These are phyloP conservation scores for Apogon talboti DNA, from an alignment of 2,797 vertebrate genomes.

Conservation along the genomic window DNA sequence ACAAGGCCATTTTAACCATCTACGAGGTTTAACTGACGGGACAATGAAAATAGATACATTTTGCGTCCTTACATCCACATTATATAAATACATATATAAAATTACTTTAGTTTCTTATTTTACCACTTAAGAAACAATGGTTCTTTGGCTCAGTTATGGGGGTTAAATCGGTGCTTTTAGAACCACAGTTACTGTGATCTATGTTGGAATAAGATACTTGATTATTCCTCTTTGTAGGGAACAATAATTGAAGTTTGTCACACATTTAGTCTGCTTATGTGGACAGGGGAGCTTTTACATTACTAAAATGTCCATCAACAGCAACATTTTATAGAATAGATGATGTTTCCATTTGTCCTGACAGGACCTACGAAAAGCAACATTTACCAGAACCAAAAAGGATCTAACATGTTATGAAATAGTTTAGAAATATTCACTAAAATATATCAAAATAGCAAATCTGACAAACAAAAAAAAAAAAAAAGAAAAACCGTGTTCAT, in stretches of 20 bases:
- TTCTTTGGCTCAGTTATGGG: conserved; percentile 57
- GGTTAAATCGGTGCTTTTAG: conserved; percentile 39
- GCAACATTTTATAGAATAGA: conserved; percentile 1
- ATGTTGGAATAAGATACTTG: background rate
- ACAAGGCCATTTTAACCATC: conserved; percentile 11
- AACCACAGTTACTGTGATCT: conserved; percentile 24
- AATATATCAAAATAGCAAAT: conserved; percentile 1
- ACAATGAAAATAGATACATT: conserved; percentile 17
- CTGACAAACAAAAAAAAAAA: background rate
- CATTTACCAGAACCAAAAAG: background rate
- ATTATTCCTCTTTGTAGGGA: conserved; percentile 19
- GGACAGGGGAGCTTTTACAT: conserved; percentile 18
- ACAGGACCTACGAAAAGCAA: conserved; percentile 1
- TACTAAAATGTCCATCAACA: conserved; percentile 7
- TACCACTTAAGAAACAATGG: conserved; percentile 34
- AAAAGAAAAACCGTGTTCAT: background rate
- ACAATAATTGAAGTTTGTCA: conserved; percentile 11
- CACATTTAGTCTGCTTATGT: conserved; percentile 8
- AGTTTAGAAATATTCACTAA: background rate
- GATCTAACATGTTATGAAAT: background rate
- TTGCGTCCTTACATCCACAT: conserved; percentile 22
- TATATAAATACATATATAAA: conserved; percentile 25
- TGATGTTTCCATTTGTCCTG: conserved; percentile 14
- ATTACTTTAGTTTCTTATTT: conserved; percentile 14
- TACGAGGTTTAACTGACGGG: conserved; percentile 37